phyloP scores from a whole-genome alignment of 2,797 vertebrate genomes.

The Sebastes vulpes region DNA sequence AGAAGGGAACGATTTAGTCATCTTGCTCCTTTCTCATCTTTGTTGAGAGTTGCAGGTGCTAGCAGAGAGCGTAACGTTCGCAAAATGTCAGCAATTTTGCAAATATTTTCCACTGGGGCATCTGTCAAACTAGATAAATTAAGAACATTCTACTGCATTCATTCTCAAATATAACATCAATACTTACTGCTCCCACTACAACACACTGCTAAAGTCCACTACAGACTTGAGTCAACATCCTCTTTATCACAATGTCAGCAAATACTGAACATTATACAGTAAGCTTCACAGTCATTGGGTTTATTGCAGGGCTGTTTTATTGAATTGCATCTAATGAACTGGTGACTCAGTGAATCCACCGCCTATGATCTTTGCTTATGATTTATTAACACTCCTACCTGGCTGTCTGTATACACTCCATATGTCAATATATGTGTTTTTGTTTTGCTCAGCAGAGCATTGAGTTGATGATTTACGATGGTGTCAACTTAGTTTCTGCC shows the following conservation, averaged over 20 bases:
- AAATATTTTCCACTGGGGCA: neutral
- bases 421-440: conserved; percentile 33
- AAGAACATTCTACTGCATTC: neutral
- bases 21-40: too few species aligned
- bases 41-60: too few species aligned
- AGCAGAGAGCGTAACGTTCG: neutral
- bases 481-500: conserved; percentile 10
- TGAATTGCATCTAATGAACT: conserved; percentile 27
- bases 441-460: conserved; percentile 43
- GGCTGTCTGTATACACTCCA: neutral
- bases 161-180: neutral
- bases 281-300: conserved; percentile 9
- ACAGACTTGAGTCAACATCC: neutral
- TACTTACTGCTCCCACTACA: neutral
- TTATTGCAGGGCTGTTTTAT: conserved; percentile 21
- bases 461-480: conserved; percentile 37
- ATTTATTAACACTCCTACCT: conserved; percentile 24
- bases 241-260: conserved; percentile 17
- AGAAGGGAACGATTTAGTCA: too few species aligned
- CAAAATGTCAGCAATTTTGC: neutral
- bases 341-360: conserved; percentile 13
- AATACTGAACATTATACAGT: neutral
- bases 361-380: conserved; percentile 11
- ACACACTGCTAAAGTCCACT: neutral
- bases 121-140: neutral